These are phyloP conservation scores for Ctenoplectra terminalis DNA, from an alignment of 1,140 invertebrate genomes.

Conservation along the genomic window DNA sequence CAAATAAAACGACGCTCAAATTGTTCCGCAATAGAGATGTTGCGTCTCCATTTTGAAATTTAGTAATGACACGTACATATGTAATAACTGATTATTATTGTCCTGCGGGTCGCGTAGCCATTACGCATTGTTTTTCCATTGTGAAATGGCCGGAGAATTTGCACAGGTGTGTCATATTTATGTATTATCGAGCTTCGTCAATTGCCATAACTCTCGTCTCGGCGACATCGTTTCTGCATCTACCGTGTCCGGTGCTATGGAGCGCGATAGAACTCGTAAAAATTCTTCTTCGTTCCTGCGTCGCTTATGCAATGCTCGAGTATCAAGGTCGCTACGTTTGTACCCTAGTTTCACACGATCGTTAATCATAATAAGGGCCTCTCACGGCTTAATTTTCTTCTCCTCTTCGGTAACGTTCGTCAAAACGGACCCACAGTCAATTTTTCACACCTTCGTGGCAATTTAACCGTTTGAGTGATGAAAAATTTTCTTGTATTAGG, in stretches of 20 bases:
- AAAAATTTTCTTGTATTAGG: no score
- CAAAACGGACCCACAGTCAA: not conserved
- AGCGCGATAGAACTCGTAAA: conserved; percentile 49
- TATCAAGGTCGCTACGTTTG: conserved; percentile 34
- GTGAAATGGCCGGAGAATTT: conserved; percentile 50
- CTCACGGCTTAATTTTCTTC: not conserved
- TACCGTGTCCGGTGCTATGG: conserved; percentile 14
- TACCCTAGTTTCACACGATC: conserved; percentile 22
- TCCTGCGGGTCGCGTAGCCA: not conserved
- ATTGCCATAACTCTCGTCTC: conserved; percentile 42
- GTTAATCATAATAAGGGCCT: conserved; percentile 38
- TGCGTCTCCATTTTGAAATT: conserved; percentile 3
- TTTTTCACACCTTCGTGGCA: not conserved
- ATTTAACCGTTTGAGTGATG: not conserved
- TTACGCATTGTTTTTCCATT: conserved; percentile 46
- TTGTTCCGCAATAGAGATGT: not conserved
- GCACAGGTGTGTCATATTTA: conserved; percentile 57
- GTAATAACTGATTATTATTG: conserved; percentile 22
- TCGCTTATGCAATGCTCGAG: conserved; percentile 36
- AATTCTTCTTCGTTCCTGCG: conserved; percentile 46
- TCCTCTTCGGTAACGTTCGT: not conserved
- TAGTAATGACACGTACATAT: not conserved
- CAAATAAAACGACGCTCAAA: not conserved
- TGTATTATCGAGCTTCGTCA: conserved; percentile 45
- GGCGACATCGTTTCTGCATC: conserved; percentile 52